phyloP scores from a whole-genome alignment of 2,888 invertebrate species.

The Candidula unifasciata region DNA sequence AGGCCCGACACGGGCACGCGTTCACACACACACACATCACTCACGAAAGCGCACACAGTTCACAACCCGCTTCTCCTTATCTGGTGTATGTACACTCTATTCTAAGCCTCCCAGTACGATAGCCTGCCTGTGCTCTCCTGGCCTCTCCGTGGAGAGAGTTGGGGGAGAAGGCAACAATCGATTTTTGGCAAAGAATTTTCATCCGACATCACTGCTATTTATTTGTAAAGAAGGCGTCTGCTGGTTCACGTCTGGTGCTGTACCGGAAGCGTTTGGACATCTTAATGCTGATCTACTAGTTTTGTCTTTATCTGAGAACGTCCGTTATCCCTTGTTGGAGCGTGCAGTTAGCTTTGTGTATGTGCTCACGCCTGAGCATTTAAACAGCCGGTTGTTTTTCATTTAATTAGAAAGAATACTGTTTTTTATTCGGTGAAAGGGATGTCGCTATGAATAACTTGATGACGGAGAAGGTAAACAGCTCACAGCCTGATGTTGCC shows the following conservation, averaged over 20 bases:
- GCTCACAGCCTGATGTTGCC: neutral
- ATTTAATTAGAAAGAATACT: too few relatives aligned
- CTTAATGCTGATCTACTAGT: neutral
- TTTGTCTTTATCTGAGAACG: neutral
- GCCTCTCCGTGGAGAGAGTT: neutral
- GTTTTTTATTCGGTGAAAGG: neutral
- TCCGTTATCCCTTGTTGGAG: neutral
- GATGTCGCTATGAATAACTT: slow-evolving; percentile 21
- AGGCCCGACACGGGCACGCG: too few relatives aligned
- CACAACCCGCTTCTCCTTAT: too few relatives aligned
- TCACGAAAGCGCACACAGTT: too few relatives aligned
- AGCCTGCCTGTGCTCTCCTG: neutral
- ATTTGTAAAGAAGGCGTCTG: slow-evolving; percentile 19
- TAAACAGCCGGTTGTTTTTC: too few relatives aligned
- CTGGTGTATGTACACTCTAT: too few relatives aligned
- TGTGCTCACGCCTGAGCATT: too few relatives aligned
- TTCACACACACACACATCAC: too few relatives aligned
- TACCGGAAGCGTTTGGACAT: neutral
- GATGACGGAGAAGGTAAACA: slow-evolving; percentile 25
- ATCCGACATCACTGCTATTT: neutral
- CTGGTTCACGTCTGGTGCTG: neutral
- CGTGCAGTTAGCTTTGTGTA: neutral
- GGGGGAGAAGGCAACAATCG: neutral
- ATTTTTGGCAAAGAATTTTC: slow-evolving; percentile 21
- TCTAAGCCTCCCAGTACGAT: too few relatives aligned